Percentiles rank a stretch among this genome's conserved stretches.
phyloP scores from a whole-genome alignment of 2,113 vertebrate species.

The Sceloporus undulatus region DNA sequence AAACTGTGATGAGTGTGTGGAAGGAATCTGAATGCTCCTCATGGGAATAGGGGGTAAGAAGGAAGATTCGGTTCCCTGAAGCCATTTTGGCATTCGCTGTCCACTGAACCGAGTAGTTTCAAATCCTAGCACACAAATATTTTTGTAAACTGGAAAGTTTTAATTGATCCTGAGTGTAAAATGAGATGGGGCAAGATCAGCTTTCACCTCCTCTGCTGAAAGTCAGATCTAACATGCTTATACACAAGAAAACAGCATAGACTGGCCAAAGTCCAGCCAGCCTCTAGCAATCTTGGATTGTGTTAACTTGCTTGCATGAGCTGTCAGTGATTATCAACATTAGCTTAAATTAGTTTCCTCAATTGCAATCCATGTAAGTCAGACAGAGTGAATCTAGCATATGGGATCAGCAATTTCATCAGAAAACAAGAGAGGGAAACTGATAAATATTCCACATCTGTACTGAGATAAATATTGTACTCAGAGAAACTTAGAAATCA shows the following conservation, averaged over 20 bases:
- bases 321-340: constrained; percentile 2
- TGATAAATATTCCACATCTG: neutral
- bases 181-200: too few species aligned
- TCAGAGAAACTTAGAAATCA: neutral
- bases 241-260: too few species aligned
- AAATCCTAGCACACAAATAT: neutral
- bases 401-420: neutral
- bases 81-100: neutral
- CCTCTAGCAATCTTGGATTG: neutral
- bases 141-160: too few species aligned
- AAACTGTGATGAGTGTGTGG: neutral
- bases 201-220: too few species aligned
- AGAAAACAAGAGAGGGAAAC: neutral
- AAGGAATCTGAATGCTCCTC: neutral
- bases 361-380: constrained; percentile 11
- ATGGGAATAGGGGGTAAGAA: neutral
- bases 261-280: too few species aligned
- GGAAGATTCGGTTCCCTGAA: neutral
- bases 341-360: neutral
- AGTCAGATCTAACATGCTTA: too few species aligned
- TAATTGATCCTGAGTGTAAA: too few species aligned
- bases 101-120: neutral
- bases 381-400: neutral
- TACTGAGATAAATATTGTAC: neutral
- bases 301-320: neutral